Base-by-base conservation (phyloP, 2,113 vertebrate species). In the Hypomesus transpacificus region DNA sequence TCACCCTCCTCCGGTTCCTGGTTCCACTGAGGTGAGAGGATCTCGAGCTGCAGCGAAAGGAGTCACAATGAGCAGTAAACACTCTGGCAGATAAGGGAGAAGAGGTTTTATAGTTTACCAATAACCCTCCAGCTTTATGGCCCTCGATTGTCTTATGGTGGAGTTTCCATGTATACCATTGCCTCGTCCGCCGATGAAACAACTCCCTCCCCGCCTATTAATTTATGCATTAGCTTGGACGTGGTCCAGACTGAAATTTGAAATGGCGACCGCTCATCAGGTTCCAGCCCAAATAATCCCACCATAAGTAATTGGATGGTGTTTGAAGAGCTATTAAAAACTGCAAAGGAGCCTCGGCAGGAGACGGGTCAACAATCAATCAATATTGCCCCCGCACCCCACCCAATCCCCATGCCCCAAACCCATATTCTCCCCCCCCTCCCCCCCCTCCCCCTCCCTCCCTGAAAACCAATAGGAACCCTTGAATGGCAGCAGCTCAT, bases 191-290 rank as follows among this genome's bases (percentile, higher is more conserved):
- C 54, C 62, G n/a, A 73, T 65, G 18, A 58, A 75, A 80, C 76
- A 58, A 64, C 62, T 70, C 68, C 66, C 75, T 20, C 4, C 75
- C 56, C 57, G 20, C 66, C 51, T 85, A 84, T 83, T 90, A 82
- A 92, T 90, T 89, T 88, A 90, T 91, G 84, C 87, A 90, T 89
- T 89, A 83, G 85, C 62, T 89, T 92, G 91, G 90, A 90, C 66
- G 71, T 46, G 73, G 76, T 91, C 90, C 90, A 88, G 84, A 69
- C 77, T 3, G 58, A 87, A 76, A 85, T 83, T 80, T 90, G 83
- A 76, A 82, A 46, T 78, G 74, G 78, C 82, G 80, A 82, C 75
- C 61, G 68, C 53, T 80, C 71, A 9, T 80, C 57, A 65, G 31
- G 77, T 79, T 69, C 69, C 62, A 74, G 75, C 84, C 76, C 74